These are phyloP conservation scores for Elaphurus davidianus DNA, from an alignment of 2,113 vertebrate genomes.

Conservation along the genomic window DNA sequence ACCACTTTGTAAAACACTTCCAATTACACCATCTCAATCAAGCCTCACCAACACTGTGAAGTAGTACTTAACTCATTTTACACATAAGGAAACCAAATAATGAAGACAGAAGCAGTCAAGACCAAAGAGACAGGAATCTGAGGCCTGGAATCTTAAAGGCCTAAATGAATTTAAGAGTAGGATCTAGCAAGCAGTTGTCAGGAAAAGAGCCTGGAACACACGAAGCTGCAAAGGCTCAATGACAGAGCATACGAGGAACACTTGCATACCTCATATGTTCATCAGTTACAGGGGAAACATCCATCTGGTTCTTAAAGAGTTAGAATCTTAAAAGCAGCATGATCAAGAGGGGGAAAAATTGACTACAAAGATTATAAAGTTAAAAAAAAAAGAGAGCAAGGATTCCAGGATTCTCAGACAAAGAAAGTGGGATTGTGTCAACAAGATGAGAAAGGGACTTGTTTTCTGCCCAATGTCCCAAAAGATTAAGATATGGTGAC, in stretches of 20 bases:
- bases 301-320: not conserved
- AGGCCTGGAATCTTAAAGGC: not conserved
- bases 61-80: not conserved
- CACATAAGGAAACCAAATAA: not conserved
- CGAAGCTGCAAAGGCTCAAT: not conserved
- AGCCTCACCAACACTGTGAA: not conserved
- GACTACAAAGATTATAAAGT: not conserved
- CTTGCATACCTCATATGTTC: not conserved
- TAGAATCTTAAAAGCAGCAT: not conserved
- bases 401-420: not conserved
- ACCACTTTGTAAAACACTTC: not conserved
- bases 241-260: not conserved
- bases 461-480: not conserved
- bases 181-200: not conserved
- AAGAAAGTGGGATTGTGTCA: not conserved
- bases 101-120: not conserved
- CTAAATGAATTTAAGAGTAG: not conserved
- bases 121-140: not conserved
- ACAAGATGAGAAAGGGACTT: not conserved
- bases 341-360: not conserved
- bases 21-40: not conserved
- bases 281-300: not conserved
- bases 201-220: not conserved
- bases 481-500: not conserved
- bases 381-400: not conserved